These are phyloP conservation scores for Ormyrus rosae DNA, from an alignment of 2,888 invertebrate genomes.

Conservation along the genomic window DNA sequence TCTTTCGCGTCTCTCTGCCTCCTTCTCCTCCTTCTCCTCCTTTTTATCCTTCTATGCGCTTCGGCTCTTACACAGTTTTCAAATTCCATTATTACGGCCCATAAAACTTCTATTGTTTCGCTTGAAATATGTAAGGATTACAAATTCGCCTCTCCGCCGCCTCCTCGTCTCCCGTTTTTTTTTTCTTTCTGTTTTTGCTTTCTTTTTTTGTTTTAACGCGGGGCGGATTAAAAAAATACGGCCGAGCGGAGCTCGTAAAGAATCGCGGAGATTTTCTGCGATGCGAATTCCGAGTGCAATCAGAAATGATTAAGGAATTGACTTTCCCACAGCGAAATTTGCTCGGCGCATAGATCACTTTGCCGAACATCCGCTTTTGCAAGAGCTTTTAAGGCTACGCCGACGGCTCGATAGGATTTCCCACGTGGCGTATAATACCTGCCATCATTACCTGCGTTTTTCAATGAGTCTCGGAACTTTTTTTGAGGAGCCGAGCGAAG, in stretches of 20 bases:
- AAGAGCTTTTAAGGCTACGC: slow-evolving; percentile 27
- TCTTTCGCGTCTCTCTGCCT: slow-evolving; percentile 33
- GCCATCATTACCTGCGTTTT: slow-evolving; percentile 42
- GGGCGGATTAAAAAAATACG: slow-evolving; percentile 31
- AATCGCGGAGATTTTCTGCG: slow-evolving; percentile 17
- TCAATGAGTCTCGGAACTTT: slow-evolving; percentile 25
- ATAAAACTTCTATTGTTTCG: slow-evolving; percentile 56
- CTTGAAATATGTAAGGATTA: slow-evolving; percentile 55
- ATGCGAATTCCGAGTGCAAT: slow-evolving; percentile 40
- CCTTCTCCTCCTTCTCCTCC: slow-evolving; percentile 41
- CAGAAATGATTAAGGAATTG: slow-evolving; percentile 47
- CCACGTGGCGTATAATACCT: slow-evolving; percentile 37
- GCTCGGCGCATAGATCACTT: slow-evolving; percentile 23
- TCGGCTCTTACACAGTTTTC: slow-evolving; percentile 54
- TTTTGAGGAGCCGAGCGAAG: slow-evolving; percentile 1
- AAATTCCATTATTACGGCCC: slow-evolving; percentile 57
- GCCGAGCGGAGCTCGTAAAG: slow-evolving; percentile 20
- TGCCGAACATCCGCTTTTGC: slow-evolving; percentile 47
- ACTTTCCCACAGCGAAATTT: slow-evolving; percentile 48
- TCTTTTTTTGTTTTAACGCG: background rate
- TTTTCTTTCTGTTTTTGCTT: too few species aligned
- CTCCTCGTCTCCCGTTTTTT: background rate
- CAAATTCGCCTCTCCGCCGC: slow-evolving; percentile 42
- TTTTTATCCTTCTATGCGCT: slow-evolving; percentile 49
- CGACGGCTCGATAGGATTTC: slow-evolving; percentile 40